Evolutionary conservation across 64 coral and sea anemone genomes (phyloP), one percentile per base, ranked within the genome.

Genomic region (Stichodactyla mertensii): DNA sequence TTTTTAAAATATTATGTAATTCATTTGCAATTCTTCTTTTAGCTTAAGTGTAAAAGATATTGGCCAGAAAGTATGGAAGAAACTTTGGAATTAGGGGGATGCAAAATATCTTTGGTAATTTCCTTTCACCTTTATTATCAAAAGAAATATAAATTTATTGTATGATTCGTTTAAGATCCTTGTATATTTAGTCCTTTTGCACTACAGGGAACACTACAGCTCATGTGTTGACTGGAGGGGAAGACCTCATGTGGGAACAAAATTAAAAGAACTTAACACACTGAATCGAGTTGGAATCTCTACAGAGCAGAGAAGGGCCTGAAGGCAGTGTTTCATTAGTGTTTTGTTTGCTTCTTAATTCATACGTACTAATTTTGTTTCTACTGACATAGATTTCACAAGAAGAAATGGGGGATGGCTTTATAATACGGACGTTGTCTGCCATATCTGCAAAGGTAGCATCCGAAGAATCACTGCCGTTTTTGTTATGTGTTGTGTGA

Each of bases 1-100:
- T 66, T 66, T 6, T 66, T n/a, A n/a, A n/a, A 5, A n/a, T 66
- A 66, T 66, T 45, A 45, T 45, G 36, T 45, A 45, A 45, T 45
- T 6, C 4, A 22, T 9, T n/a, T 66, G 10, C 19, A 18, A n/a
- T n/a, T 66, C 22, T 6, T 66, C 6, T n/a, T 26, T 5, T 60
- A 97, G 90, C 91, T 95, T 18, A 99, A 99, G 80, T 99, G 97
- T 83, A 91, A 99, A 71, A 86, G 97, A 57, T 99, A 99, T 52
- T 99, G 97, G 97, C 92, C 92, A 23, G 91, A 95, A 83, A 89
- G 16, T 56, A 61, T 78, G 14, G 91, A 90, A 67, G 93, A 99
- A 57, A 95, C 62, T 31, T 24, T 99, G 23, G 89, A 71, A 10
- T 95, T 95, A 88, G 90, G 23, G 88, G 92, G 82, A 23, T 24